A percentile compares a stretch with the other conserved stretches of the same genome.
Evolutionary conservation across 2,113 vertebrate species (phyloP).

Genomic region (Regulus satrapa): DNA sequence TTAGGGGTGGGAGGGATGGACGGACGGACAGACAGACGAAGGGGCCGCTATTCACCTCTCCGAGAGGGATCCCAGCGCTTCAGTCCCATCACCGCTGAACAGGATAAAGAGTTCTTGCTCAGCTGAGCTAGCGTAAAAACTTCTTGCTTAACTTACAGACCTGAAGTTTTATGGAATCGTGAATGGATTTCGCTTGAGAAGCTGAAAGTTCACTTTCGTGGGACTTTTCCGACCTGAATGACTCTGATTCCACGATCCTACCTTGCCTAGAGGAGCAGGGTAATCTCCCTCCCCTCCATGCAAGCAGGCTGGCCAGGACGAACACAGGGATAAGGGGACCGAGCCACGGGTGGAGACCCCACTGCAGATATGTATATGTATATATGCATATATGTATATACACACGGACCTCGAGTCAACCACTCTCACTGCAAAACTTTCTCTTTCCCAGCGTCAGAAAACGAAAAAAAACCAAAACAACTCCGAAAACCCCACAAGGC

Average conservation of each 20-base stretch:
- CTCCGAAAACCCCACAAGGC: background rate
- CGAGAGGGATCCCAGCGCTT: background rate
- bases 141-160: background rate
- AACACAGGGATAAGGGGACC: background rate
- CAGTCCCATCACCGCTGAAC: background rate
- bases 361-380: fast-evolving
- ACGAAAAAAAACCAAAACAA: background rate
- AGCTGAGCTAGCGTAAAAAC: background rate
- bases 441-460: background rate
- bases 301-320: background rate
- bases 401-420: background rate
- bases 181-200: background rate
- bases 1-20: background rate
- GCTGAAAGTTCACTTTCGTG: background rate
- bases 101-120: background rate
- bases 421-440: background rate
- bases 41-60: background rate
- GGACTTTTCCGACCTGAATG: background rate
- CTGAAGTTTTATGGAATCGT: background rate
- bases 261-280: background rate
- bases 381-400: background rate
- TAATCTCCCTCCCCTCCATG: fast-evolving
- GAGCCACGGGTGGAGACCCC: background rate
- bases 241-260: background rate
- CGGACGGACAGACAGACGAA: background rate